These are phyloP conservation scores for Euphysa ruthae DNA, from an alignment of 30 jellyfish, hydroid and myxozoan genomes.

Conservation along the genomic window DNA sequence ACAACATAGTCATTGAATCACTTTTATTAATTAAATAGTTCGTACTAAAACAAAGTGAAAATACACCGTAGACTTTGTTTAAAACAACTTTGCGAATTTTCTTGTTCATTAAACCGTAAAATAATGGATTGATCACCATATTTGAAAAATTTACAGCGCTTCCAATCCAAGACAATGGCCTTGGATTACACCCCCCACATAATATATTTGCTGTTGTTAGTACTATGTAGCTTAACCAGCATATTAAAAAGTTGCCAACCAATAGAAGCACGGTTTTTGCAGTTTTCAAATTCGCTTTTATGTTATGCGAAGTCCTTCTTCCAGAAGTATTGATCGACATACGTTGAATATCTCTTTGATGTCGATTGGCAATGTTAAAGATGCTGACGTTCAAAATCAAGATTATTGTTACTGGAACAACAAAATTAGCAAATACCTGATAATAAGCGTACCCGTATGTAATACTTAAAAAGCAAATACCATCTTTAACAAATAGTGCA, in stretches of 20 bases:
- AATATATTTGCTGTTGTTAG: conserved; percentile 9
- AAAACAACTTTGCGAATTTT: conserved; percentile 21
- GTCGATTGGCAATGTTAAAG: conserved; percentile 1
- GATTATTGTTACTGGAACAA: conserved; percentile 11
- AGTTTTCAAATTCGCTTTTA: conserved; percentile 13
- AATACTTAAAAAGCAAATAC: conserved; percentile 5
- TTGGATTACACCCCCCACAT: conserved; percentile 19
- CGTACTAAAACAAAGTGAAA: too few relatives aligned
- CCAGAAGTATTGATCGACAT: not conserved
- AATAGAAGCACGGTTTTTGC: conserved; percentile 21
- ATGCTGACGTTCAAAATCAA: not conserved
- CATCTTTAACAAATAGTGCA: conserved; percentile 6
- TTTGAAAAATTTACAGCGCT: conserved; percentile 20
- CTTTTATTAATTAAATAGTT: too few relatives aligned
- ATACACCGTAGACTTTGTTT: too few relatives aligned
- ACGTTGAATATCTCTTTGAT: not conserved
- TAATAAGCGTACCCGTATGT: not conserved
- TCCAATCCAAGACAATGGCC: conserved; percentile 28
- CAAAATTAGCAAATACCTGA: conserved; percentile 10
- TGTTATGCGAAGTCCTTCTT: not conserved
- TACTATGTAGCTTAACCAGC: conserved; percentile 31
- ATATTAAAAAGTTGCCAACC: conserved; percentile 27
- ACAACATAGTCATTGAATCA: too few relatives aligned
- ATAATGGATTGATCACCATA: conserved; percentile 22
- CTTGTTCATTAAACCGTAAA: conserved; percentile 25